Evolutionary conservation across 2,888 invertebrate genomes (phyloP), one percentile per base, ranked within the genome.

Genomic region (Elaeidobius kamerunicus): DNA sequence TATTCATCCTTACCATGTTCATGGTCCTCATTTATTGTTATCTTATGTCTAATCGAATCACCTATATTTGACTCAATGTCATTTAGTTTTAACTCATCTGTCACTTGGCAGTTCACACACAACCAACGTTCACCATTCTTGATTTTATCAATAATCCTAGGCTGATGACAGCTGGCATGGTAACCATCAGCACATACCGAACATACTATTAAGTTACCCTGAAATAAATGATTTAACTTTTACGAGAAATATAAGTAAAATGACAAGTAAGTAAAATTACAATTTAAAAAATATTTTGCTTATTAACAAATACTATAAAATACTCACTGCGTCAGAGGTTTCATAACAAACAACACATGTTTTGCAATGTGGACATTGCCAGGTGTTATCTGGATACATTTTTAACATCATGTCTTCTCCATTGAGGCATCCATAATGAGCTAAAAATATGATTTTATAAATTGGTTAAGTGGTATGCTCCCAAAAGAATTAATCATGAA

Each of bases 321-420:
- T 61, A 80, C 83, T 81, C 76, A 87, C 82, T 68, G 83, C 81
- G 73, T 85, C 84, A 62, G 83, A 81, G 6, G 86, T 85, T 74
- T 90, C 88, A 62, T 82, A 83, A 67, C 92, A 93, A 32, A 89
- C 76, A 38, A 82, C 82, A 72, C 95, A 95, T 9, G 84, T 88
- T 72, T 91, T 93, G 66, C 94, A 95, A 67, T 89, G 86, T 44
- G 88, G 87, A 69, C 95, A 95, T 64, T 91, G 91, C 90, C 91
- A 95, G 20, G 83, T 82, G 60, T 81, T 82, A 60, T 83, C 83
- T 32, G 81, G 80, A 39, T 79, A 73, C 60, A 82, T 77, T 67
- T 83, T 81, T 38, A 82, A 70, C 69, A 84, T 77, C 62, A 84
- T 80, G 61, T 84, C 82, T 9, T 84, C 83, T 40, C 81, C 77